Evolutionary conservation across 2,113 vertebrate genomes (phyloP), one percentile per base, ranked within the genome.

Genomic region (Cepphus grylle): DNA sequence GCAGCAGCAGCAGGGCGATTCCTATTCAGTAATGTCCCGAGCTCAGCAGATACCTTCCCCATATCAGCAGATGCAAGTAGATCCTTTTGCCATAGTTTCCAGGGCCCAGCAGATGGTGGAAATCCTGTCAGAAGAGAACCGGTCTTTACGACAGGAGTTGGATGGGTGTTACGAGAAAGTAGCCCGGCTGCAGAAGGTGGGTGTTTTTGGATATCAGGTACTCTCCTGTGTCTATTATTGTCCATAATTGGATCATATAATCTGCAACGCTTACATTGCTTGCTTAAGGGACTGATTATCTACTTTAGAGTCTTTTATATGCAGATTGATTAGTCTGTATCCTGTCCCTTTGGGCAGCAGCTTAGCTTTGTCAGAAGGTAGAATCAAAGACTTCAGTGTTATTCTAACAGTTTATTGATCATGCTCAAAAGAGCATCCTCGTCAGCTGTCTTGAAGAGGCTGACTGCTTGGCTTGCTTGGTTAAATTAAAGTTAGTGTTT

Each of bases 61-160:
- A 2, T 98, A 99, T 32, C 98, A 98, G 86, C 98, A 98, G 45
- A 94, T 99, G 96, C 99, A 99, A 84, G 98, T 98, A 5, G 99
- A 99, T 90, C 98, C 99, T 22, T 99, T 99, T 74, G 98, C 98
- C 91, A 98, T 99, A 93, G 98, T 99, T 93, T 98, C 98, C n/a
- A 98, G 99, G 42, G 98, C 99, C 27, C 99, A 99, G 89, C 99
- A 99, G 88, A 99, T 99, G 99, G 99, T 99, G 88, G 99, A 99
- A 90, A 98, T 99, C 96, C 97, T 99, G 70, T 99, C 99, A 0
- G 99, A 99, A 70, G 99, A 99, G 96, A 99, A 99, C 97, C 90
- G 98, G 12, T 98, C 99, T 86, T 97, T 99, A 4, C 98, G 99
- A 8, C 99, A 99, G 95, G 99, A 99, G 95, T 98, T 99, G 95